Evolutionary conservation across 2,797 vertebrate species (phyloP).

Genomic region (Labeo calbasu): DNA sequence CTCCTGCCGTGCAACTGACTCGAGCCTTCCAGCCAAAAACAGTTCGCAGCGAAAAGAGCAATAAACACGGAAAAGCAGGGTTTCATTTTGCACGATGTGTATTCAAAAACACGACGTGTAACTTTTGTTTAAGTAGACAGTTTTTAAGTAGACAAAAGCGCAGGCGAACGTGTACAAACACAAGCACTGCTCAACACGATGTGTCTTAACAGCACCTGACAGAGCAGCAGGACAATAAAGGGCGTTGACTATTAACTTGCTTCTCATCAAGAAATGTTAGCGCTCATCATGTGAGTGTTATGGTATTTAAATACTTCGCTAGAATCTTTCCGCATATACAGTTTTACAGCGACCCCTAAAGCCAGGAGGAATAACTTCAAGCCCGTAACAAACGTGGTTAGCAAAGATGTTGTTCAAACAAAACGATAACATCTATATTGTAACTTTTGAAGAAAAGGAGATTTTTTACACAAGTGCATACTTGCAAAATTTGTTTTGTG

Average conservation of each 20-base stretch:
- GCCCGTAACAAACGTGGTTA: not conserved
- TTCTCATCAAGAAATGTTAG: not conserved
- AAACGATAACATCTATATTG: not conserved
- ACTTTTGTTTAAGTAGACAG: not conserved
- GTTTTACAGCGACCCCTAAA: conserved; percentile 43
- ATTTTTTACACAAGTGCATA: not conserved
- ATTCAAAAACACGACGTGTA: not conserved
- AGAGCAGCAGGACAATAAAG: no score
- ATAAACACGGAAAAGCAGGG: not conserved
- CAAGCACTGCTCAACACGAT: no score
- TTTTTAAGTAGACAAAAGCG: not conserved
- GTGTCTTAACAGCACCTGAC: no score
- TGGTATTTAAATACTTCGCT: conserved; percentile 22
- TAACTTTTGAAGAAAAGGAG: not conserved
- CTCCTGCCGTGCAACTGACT: conserved; percentile 20
- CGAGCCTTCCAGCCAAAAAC: conserved; percentile 6
- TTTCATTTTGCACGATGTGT: conserved; percentile 18
- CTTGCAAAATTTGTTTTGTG: no score
- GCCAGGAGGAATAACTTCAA: conserved; percentile 50
- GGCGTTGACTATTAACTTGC: not conserved
- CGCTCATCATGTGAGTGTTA: conserved; percentile 1
- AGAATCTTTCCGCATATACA: conserved; percentile 31
- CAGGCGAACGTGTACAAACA: not conserved
- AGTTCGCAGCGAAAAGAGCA: not conserved
- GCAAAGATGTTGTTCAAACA: not conserved